These are phyloP conservation scores for Alentia gelatinosa DNA, from an alignment of 2,888 invertebrate genomes.

Conservation along the genomic window DNA sequence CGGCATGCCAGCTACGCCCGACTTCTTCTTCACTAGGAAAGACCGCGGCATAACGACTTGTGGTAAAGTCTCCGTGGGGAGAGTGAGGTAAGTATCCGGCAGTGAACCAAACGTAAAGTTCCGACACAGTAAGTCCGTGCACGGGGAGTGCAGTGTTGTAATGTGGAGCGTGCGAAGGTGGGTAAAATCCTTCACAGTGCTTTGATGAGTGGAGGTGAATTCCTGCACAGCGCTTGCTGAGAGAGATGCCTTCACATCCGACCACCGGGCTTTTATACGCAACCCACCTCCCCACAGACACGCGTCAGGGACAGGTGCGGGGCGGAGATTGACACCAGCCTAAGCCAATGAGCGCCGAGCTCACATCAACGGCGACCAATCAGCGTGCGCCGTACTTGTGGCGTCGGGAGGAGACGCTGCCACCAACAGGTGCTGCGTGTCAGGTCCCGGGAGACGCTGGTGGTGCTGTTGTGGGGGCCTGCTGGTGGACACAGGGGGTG, in stretches of 20 bases:
- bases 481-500: background rate
- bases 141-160: background rate
- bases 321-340: background rate
- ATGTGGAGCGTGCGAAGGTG: no score
- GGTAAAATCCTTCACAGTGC: no score
- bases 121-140: background rate
- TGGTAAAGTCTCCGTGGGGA: background rate
- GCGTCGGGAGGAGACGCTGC: slow-evolving; percentile 30
- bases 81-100: background rate
- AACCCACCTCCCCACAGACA: background rate
- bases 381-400: background rate
- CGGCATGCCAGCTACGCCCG: background rate
- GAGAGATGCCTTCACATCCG: background rate
- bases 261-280: background rate
- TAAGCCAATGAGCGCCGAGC: background rate
- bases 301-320: slow-evolving; percentile 49
- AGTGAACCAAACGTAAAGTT: background rate
- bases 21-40: slow-evolving; percentile 43
- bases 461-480: background rate
- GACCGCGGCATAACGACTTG: background rate
- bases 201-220: background rate
- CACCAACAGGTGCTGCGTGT: slow-evolving; percentile 38
- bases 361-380: slow-evolving; percentile 15
- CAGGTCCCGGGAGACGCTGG: background rate
- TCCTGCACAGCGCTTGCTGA: slow-evolving; percentile 2